A percentile compares a stretch with the other conserved stretches of the same genome.
phyloP scores from a whole-genome alignment of 2,888 invertebrate species.

The Euspilapteryx auroguttella region DNA sequence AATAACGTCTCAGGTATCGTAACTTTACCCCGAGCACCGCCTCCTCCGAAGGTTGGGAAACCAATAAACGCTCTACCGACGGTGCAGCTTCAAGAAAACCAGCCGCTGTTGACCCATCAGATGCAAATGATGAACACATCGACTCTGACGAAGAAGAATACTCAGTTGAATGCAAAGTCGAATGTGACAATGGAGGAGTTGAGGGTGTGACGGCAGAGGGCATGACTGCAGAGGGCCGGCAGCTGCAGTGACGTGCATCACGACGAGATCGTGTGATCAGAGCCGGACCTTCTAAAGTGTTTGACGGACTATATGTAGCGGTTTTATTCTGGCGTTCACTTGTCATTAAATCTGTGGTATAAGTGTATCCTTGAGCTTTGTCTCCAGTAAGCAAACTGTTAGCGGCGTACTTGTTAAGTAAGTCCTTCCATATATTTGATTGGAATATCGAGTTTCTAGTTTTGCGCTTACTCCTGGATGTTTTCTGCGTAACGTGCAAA shows the following conservation, averaged over 20 bases:
- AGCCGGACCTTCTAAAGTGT: constrained; percentile 56
- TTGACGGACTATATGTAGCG: constrained; percentile 44
- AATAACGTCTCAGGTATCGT: constrained; percentile 62
- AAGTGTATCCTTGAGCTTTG: too few relatives aligned
- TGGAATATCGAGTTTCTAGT: too few relatives aligned
- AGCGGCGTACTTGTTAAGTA: too few relatives aligned
- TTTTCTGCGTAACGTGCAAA: too few relatives aligned
- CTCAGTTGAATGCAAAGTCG: constrained; percentile 64
- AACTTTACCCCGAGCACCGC: constrained; percentile 72
- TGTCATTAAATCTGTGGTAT: too few relatives aligned
- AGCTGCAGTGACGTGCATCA: constrained; percentile 55
- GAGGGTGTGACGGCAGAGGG: constrained; percentile 76
- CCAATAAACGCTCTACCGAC: constrained; percentile 61
- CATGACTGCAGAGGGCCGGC: constrained; percentile 58
- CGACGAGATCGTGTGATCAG: constrained; percentile 56
- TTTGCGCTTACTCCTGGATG: too few relatives aligned
- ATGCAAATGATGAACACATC: constrained; percentile 78
- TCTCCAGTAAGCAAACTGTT: too few relatives aligned
- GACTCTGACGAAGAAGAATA: constrained; percentile 77
- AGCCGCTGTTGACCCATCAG: constrained; percentile 72
- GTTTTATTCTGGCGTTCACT: too few relatives aligned
- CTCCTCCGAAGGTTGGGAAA: constrained; percentile 70
- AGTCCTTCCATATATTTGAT: too few relatives aligned
- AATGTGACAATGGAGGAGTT: constrained; percentile 76
- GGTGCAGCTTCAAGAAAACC: constrained; percentile 67